Evolutionary conservation across 1,140 invertebrate genomes (phyloP), one percentile per base, ranked within the genome.

Genomic region (Bilobella aurantiaca): DNA sequence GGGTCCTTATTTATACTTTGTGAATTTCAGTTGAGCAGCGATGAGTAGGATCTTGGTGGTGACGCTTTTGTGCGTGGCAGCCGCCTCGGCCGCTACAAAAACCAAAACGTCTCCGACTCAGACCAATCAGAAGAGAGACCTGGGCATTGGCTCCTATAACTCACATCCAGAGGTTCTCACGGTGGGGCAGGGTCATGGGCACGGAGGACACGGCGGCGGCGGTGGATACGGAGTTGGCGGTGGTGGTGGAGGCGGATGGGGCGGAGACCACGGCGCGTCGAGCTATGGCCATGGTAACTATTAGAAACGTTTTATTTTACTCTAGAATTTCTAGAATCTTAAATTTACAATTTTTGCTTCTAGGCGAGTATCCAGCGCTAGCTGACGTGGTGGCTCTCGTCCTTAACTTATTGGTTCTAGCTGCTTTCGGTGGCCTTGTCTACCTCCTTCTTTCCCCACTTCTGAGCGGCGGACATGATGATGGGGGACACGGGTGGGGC

Each of bases 41-140:
- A 73, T 73, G 71, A 73, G 68, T 68, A 72, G 65, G 62, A 70
- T 73, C 56, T 68, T 73, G 63, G 65, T 70, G 31, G 68, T 73
- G 18, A 70, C 71, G 62, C 46, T 69, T 18, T 59, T 70, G 49
- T 73, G 71, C 63, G 63, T 73, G 46, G 71, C 71, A 42, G 68
- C 63, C 30, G 71, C 71, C 23, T 73, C 68, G 8, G 71, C 71
- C 8, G 71, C 68, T 18, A 70, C 69, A 47, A 73, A 70, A 58
- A 58, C 68, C 18, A 73, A 70, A 57, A 69, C 71, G 21, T 28
- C 59, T 46, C 31, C 29, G 16, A 46, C 59, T 46, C 31, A n/a
- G 16, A 46, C 63, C 16, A 46, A 58, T 18, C 49, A 62, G 23
- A 32, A 58, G 49, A 37, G 70, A 63, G 71, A 65, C 28, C 69